These are phyloP conservation scores for Blennius ocellaris DNA, from an alignment of 2,113 vertebrate species.

Conservation along the genomic window DNA sequence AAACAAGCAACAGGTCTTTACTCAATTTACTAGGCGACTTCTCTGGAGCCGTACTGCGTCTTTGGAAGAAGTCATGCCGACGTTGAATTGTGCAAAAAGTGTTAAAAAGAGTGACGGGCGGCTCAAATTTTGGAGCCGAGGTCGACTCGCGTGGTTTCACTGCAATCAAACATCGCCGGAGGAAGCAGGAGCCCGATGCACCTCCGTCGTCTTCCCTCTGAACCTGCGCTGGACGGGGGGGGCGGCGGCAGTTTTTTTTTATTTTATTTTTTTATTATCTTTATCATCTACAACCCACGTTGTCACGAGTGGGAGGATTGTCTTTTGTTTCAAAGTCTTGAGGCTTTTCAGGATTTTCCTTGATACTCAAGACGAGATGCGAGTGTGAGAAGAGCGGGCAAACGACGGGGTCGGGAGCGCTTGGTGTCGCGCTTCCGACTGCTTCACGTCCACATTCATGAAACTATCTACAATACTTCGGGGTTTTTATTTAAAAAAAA, in stretches of 20 bases:
- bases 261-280: too few species aligned
- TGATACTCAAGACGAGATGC: slow-evolving; percentile 9
- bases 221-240: not conserved
- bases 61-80: slow-evolving; percentile 23
- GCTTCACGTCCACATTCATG: slow-evolving; percentile 19
- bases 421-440: not conserved
- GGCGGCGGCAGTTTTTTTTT: slow-evolving; percentile 23
- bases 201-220: not conserved
- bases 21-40: not conserved
- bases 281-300: too few species aligned
- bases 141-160: not conserved
- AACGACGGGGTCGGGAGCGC: not conserved
- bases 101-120: too few species aligned
- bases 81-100: not conserved
- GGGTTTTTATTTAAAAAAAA: slow-evolving; percentile 22
- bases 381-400: not conserved
- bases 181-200: not conserved
- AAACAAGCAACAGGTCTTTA: not conserved
- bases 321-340: slow-evolving; percentile 26
- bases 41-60: not conserved
- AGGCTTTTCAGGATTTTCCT: slow-evolving; percentile 8
- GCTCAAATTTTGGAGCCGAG: too few species aligned
- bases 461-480: slow-evolving; percentile 31
- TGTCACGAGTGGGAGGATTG: slow-evolving; percentile 28
- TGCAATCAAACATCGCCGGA: slow-evolving; percentile 5